A percentile compares a stretch with the other conserved stretches of the same genome.
phyloP scores from a whole-genome alignment of 2,113 vertebrate species.

The Cyprinus carpio region DNA sequence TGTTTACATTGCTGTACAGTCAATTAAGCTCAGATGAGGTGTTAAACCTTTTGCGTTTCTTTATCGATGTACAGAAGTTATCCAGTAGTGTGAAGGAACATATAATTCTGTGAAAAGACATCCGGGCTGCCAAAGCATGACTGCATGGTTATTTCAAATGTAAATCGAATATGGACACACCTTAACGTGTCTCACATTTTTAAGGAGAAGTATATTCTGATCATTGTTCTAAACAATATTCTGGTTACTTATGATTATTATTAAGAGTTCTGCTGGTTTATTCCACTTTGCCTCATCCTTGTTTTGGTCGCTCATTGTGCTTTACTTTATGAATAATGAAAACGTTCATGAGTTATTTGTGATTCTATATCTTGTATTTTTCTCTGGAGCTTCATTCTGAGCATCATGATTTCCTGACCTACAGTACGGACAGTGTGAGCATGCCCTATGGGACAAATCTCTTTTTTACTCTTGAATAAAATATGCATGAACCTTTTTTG shows the following conservation, averaged over 20 bases:
- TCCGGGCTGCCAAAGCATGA: constrained; percentile 79
- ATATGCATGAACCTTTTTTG: constrained; percentile 85
- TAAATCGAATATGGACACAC: constrained; percentile 68
- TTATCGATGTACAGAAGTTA: constrained; percentile 75
- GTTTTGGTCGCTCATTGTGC: constrained; percentile 73
- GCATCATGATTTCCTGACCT: constrained; percentile 69
- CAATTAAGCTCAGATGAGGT: constrained; percentile 67
- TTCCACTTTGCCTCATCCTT: constrained; percentile 67
- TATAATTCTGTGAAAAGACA: constrained; percentile 75
- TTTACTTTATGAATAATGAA: constrained; percentile 74
- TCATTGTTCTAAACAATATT: constrained; percentile 71
- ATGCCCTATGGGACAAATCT: constrained; percentile 82
- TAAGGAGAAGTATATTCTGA: constrained; percentile 72
- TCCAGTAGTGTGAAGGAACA: constrained; percentile 72
- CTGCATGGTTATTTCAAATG: constrained; percentile 78
- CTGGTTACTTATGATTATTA: constrained; percentile 76
- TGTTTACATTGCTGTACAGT: constrained; percentile 70
- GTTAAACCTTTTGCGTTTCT: constrained; percentile 66
- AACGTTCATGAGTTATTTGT: constrained; percentile 69
- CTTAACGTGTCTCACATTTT: constrained; percentile 70
- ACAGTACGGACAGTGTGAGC: constrained; percentile 77
- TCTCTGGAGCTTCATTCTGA: constrained; percentile 61
- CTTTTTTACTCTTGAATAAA: constrained; percentile 89
- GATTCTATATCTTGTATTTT: constrained; percentile 64
- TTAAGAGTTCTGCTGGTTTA: constrained; percentile 68